phyloP scores from a whole-genome alignment of 2,888 invertebrate genomes.

The Disparrhopalites patrizii region DNA sequence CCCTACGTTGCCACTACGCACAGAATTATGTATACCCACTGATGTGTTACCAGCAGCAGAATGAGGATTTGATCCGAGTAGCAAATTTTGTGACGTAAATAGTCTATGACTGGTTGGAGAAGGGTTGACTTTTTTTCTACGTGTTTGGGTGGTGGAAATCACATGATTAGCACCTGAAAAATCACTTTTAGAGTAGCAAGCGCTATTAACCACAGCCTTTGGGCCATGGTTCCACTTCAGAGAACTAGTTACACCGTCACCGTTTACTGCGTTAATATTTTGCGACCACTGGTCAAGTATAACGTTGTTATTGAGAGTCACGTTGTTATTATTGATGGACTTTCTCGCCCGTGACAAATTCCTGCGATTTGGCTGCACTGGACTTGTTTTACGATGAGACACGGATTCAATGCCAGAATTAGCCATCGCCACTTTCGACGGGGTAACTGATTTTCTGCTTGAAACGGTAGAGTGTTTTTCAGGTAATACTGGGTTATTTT shows the following conservation, averaged over 20 bases:
- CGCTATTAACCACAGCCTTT: background rate
- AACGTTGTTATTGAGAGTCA: constrained; percentile 8
- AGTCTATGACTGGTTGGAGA: background rate
- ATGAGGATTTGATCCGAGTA: no score
- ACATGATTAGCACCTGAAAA: background rate
- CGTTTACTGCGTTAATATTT: background rate
- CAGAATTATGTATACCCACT: background rate
- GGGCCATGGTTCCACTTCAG: background rate
- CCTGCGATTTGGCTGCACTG: background rate
- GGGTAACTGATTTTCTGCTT: background rate
- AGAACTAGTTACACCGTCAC: background rate
- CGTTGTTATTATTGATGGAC: background rate
- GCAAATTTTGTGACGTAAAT: background rate
- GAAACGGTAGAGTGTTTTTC: background rate
- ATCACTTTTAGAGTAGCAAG: no score
- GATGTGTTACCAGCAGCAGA: background rate
- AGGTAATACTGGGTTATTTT: background rate
- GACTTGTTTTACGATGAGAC: background rate
- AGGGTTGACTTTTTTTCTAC: background rate
- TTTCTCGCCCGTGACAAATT: constrained; percentile 7
- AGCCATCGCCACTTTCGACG: background rate
- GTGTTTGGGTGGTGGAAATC: background rate
- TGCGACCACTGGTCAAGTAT: background rate
- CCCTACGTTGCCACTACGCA: background rate
- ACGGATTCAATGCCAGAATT: background rate